A percentile compares a stretch with the other conserved stretches of the same genome.
Conservation (phyloP, 2,888 invertebrate genomes). For the Sinhomidia bicolor region DNA sequence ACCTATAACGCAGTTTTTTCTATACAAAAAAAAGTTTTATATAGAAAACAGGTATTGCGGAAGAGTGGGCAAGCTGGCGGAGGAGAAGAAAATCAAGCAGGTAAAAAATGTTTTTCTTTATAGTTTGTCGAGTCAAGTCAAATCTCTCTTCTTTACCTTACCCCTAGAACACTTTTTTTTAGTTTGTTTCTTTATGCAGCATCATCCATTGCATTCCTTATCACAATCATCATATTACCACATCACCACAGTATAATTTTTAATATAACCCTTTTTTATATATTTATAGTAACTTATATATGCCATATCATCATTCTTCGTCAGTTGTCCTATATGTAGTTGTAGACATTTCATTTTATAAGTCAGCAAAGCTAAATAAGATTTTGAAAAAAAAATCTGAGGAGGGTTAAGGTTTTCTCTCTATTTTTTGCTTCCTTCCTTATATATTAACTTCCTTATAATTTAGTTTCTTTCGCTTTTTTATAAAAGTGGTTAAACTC, state of each 20-base stretch:
- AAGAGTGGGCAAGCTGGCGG: slow-evolving; percentile 66
- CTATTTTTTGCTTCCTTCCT: slow-evolving; percentile 51
- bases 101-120: slow-evolving; percentile 59
- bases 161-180: no score
- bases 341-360: slow-evolving; percentile 36
- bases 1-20: background rate
- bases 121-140: slow-evolving; percentile 20
- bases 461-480: background rate
- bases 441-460: slow-evolving; percentile 50
- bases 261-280: background rate
- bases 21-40: background rate
- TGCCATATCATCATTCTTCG: background rate
- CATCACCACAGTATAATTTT: slow-evolving; percentile 31
- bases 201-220: background rate
- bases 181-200: background rate
- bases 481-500: background rate
- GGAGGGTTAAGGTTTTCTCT: slow-evolving; percentile 47
- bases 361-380: background rate
- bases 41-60: slow-evolving; percentile 66
- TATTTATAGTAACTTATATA: background rate
- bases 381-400: slow-evolving; percentile 34
- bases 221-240: slow-evolving; percentile 54
- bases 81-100: slow-evolving; percentile 31
- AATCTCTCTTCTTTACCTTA: background rate
- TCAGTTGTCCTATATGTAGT: background rate